Evolutionary conservation across 2,888 invertebrate species (phyloP).

Genomic region (Erebia palarica): DNA sequence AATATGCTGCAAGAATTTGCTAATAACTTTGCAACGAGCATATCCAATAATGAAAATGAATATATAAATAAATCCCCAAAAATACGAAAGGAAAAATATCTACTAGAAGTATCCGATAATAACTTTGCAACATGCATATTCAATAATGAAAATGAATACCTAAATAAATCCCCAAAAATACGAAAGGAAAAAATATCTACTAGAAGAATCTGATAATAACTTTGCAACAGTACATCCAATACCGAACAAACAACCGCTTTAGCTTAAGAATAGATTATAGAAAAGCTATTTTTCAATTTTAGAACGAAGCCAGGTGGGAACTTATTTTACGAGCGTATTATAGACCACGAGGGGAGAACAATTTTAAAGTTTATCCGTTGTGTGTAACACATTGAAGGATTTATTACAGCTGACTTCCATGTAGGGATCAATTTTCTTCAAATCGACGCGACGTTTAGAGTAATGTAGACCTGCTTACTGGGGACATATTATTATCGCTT

Average conservation of each 20-base stretch:
- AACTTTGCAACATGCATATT: too few species aligned
- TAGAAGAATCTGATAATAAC: not conserved
- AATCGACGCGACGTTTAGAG: too few species aligned
- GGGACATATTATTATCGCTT: too few species aligned
- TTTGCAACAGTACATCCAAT: not conserved
- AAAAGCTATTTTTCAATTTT: slow-evolving; percentile 15
- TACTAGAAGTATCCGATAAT: too few species aligned
- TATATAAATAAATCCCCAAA: too few species aligned
- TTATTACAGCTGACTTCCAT: slow-evolving; percentile 7
- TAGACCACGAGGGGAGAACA: slow-evolving; percentile 12
- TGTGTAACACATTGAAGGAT: slow-evolving; percentile 19
- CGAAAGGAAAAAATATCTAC: not conserved
- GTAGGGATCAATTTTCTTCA: slow-evolving; percentile 5
- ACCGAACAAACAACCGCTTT: not conserved
- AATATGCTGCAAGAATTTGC: too few species aligned
- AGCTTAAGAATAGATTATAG: slow-evolving; percentile 21
- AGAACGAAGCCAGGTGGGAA: slow-evolving; percentile 19
- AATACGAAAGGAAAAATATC: too few species aligned
- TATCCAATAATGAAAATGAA: too few species aligned
- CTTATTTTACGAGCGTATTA: slow-evolving; percentile 24
- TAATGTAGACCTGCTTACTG: not conserved
- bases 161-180: not conserved
- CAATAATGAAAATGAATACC: too few species aligned
- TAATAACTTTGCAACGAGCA: too few species aligned
- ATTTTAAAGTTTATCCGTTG: slow-evolving; percentile 22